phyloP scores from a whole-genome alignment of 64 coral and sea anemone genomes.

The Astreopora myriophthalma region DNA sequence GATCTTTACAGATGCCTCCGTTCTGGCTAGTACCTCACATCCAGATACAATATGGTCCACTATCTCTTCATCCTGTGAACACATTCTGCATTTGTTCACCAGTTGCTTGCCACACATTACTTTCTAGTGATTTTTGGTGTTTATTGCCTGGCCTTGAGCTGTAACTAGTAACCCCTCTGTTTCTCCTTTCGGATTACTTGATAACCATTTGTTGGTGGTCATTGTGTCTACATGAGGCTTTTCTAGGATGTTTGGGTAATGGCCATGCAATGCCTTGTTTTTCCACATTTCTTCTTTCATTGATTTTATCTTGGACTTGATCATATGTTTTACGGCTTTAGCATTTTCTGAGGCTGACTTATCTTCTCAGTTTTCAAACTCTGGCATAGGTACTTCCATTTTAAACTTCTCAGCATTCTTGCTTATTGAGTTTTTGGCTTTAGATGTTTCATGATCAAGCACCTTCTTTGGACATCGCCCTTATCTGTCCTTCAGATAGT shows the following conservation, averaged over 20 bases:
- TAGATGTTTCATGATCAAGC: neutral
- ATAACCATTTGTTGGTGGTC: neutral
- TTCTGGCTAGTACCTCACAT: neutral
- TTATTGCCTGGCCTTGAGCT: conserved; percentile 17
- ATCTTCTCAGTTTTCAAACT: neutral
- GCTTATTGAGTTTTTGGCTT: neutral
- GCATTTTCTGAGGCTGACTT: neutral
- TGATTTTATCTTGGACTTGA: neutral
- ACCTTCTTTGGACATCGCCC: neutral
- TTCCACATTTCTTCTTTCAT: neutral
- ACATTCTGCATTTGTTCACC: neutral
- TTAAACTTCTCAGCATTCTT: neutral
- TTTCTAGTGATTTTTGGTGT: neutral
- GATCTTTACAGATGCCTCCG: neutral
- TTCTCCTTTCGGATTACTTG: neutral
- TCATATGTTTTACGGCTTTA: neutral
- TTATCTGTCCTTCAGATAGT: neutral
- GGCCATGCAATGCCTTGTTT: neutral
- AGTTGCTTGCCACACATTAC: neutral
- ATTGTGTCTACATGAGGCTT: neutral
- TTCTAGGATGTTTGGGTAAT: neutral
- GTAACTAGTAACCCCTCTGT: conserved; percentile 12
- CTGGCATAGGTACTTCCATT: neutral
- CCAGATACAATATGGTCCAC: neutral
- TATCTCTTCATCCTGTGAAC: neutral